phyloP scores from a whole-genome alignment of 2,113 vertebrate species.

The Triplophysa tibetana region DNA sequence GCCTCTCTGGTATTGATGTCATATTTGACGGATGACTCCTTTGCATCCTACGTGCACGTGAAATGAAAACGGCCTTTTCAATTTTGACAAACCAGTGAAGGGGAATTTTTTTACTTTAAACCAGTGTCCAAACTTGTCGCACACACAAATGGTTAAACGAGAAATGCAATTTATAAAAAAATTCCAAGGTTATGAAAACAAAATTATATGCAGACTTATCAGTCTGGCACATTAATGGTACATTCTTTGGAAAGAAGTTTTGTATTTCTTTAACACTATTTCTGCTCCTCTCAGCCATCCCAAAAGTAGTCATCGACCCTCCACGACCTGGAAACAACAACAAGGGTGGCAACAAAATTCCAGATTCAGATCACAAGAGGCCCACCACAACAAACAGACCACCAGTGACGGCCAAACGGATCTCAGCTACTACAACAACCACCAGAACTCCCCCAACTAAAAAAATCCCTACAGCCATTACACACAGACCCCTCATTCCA shows the following conservation, averaged over 20 bases:
- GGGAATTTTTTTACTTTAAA: not conserved
- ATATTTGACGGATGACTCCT: slow-evolving; percentile 9
- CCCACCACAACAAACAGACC: slow-evolving; percentile 69
- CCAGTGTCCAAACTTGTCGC: not conserved
- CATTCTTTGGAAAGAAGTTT: too few species aligned
- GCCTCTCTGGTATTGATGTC: not conserved
- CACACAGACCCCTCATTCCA: slow-evolving; percentile 59
- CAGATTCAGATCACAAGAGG: slow-evolving; percentile 72
- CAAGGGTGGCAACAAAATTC: slow-evolving; percentile 71
- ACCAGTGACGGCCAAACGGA: slow-evolving; percentile 60
- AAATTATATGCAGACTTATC: too few species aligned
- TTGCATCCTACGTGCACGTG: not conserved
- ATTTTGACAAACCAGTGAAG: not conserved
- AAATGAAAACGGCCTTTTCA: not conserved
- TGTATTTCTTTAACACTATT: slow-evolving; percentile 33
- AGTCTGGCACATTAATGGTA: too few species aligned
- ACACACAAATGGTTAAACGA: not conserved
- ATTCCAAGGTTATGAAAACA: too few species aligned
- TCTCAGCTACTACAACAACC: slow-evolving; percentile 55
- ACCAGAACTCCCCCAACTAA: slow-evolving; percentile 54
- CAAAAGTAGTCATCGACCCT: slow-evolving; percentile 80
- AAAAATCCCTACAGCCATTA: slow-evolving; percentile 45
- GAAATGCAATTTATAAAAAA: too few species aligned
- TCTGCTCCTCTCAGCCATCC: slow-evolving; percentile 72
- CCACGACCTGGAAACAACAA: slow-evolving; percentile 69